Evolutionary conservation across 2,113 vertebrate species (phyloP).

Genomic region (Oxyruncus cristatus): DNA sequence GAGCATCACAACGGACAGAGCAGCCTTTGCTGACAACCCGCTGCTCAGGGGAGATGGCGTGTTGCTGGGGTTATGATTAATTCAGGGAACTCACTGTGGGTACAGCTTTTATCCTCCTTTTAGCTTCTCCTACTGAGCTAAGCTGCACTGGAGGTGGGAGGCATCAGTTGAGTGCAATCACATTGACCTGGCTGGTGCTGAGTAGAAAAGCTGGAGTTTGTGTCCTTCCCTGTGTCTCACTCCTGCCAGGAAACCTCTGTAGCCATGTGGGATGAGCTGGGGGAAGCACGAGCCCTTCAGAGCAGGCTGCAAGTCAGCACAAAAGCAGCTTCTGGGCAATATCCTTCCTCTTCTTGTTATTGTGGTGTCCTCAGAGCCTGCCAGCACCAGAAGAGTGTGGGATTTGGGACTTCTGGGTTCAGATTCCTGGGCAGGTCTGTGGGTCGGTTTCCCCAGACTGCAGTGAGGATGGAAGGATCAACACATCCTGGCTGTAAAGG

Average conservation of each 20-base stretch:
- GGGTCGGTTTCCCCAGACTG: background rate
- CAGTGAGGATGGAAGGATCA: background rate
- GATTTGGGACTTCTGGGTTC: background rate
- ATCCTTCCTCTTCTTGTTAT: background rate
- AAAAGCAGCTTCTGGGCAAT: background rate
- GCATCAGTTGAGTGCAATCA: background rate
- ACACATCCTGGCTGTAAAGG: background rate
- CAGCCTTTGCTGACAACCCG: background rate
- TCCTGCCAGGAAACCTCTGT: background rate
- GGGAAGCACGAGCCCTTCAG: background rate
- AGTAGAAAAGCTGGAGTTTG: background rate
- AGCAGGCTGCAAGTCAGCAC: background rate
- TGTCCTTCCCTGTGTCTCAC: fast-evolving
- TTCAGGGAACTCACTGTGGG: background rate
- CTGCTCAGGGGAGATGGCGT: background rate
- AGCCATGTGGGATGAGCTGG: background rate
- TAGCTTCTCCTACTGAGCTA: background rate
- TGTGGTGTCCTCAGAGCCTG: background rate
- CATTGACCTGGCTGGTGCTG: background rate
- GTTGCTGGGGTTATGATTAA: slow-evolving; percentile 36
- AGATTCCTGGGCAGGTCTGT: background rate
- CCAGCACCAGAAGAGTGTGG: background rate
- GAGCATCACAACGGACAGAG: background rate
- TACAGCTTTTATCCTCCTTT: slow-evolving; percentile 22
- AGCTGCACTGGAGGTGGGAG: background rate